Conservation (phyloP, 2,113 vertebrate genomes). For the Myanophis thanlyinensis region DNA sequence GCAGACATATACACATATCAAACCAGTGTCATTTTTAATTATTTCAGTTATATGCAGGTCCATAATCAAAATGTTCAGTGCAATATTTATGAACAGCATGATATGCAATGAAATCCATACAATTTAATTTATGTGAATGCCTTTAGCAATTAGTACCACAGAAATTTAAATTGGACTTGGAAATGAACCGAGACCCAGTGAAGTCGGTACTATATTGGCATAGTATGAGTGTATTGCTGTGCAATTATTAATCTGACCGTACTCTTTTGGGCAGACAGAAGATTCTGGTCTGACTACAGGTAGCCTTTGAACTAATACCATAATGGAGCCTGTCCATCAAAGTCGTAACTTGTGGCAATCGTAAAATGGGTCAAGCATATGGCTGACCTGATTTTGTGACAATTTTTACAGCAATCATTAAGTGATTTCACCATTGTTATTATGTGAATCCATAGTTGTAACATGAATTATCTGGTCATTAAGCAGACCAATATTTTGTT, state of each 20-base stretch:
- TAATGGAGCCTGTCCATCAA: background rate
- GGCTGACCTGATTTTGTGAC: background rate
- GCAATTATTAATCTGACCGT: background rate
- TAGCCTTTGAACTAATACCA: background rate
- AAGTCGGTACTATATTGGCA: background rate
- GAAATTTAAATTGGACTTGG: background rate
- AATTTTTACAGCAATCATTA: background rate
- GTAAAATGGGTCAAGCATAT: background rate
- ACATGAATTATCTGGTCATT: background rate
- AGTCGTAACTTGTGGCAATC: background rate
- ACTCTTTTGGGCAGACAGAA: background rate
- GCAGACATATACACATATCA: background rate
- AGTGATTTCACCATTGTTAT: background rate
- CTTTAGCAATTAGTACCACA: background rate
- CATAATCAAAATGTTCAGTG: background rate
- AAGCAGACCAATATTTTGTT: background rate
- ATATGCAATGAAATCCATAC: background rate
- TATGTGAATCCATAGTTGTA: background rate
- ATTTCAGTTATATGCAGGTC: background rate
- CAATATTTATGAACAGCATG: background rate
- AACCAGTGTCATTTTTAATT: background rate
- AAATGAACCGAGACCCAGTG: background rate
- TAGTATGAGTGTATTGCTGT: background rate
- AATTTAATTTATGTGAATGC: background rate
- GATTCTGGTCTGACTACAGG: background rate